Evolutionary conservation across 2,888 invertebrate genomes (phyloP).

Genomic region (Alloplasta piceator): DNA sequence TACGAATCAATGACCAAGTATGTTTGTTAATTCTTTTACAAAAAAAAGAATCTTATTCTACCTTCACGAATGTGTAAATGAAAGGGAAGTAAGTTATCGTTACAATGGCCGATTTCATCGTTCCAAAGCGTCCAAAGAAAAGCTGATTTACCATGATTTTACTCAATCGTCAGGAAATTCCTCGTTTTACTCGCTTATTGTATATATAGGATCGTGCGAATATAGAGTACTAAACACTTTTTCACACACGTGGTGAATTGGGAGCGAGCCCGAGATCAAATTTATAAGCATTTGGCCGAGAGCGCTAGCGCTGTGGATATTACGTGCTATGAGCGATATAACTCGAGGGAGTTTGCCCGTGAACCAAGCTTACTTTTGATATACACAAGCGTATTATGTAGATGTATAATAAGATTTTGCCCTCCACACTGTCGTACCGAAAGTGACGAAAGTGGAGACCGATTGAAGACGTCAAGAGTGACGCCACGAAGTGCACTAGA

Average conservation of each 20-base stretch:
- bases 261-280: slow-evolving; percentile 49
- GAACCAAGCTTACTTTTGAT: not conserved
- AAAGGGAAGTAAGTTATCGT: not conserved
- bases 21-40: no score
- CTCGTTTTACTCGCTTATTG: slow-evolving; percentile 28
- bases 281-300: slow-evolving; percentile 35
- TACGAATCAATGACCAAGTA: no score
- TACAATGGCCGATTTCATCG: slow-evolving; percentile 5
- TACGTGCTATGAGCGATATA: slow-evolving; percentile 30
- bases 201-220: slow-evolving; percentile 1
- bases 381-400: not conserved
- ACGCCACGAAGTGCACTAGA: slow-evolving; percentile 3
- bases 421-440: not conserved
- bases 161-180: slow-evolving; percentile 15
- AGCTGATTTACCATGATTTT: slow-evolving; percentile 5
- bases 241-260: slow-evolving; percentile 25
- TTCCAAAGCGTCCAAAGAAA: slow-evolving; percentile 6
- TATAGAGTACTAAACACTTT: slow-evolving; percentile 7
- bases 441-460: slow-evolving; percentile 27
- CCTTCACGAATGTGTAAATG: not conserved
- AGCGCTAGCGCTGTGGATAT: slow-evolving; percentile 10
- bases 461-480: slow-evolving; percentile 27
- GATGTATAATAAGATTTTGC: not conserved
- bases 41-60: no score
- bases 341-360: slow-evolving; percentile 41